phyloP scores from a whole-genome alignment of 2,888 invertebrate genomes.

The Meandrusa payeni region DNA sequence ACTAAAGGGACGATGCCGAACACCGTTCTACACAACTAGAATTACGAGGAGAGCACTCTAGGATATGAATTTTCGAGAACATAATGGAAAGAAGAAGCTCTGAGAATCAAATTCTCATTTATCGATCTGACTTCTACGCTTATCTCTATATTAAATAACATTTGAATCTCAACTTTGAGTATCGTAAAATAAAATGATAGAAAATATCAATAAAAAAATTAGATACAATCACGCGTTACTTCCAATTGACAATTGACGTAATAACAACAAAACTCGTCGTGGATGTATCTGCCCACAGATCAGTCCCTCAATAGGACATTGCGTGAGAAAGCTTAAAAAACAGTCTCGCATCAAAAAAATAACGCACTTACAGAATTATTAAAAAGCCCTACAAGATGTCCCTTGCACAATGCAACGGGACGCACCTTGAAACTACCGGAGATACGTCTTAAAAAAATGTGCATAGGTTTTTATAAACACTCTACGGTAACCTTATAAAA shows the following conservation, averaged over 20 bases:
- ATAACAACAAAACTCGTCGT: constrained; percentile 52
- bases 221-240: constrained; percentile 48
- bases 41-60: too few relatives aligned
- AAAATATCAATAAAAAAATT: constrained; percentile 33
- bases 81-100: too few relatives aligned
- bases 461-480: constrained; percentile 78
- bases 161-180: too few relatives aligned
- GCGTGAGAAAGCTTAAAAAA: constrained; percentile 80
- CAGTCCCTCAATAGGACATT: constrained; percentile 59
- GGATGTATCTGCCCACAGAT: constrained; percentile 81
- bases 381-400: constrained; percentile 69
- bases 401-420: constrained; percentile 57
- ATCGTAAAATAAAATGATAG: too few relatives aligned
- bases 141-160: too few relatives aligned
- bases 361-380: constrained; percentile 68
- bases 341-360: constrained; percentile 70
- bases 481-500: constrained; percentile 49
- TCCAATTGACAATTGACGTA: constrained; percentile 60
- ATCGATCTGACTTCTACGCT: too few relatives aligned
- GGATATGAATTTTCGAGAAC: too few relatives aligned
- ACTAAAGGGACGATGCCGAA: too few relatives aligned
- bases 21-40: too few relatives aligned
- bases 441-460: constrained; percentile 74
- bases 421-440: constrained; percentile 67
- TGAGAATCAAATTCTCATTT: too few relatives aligned